Conservation (phyloP, 2,113 vertebrate genomes). For the Erpornis zantholeuca region DNA sequence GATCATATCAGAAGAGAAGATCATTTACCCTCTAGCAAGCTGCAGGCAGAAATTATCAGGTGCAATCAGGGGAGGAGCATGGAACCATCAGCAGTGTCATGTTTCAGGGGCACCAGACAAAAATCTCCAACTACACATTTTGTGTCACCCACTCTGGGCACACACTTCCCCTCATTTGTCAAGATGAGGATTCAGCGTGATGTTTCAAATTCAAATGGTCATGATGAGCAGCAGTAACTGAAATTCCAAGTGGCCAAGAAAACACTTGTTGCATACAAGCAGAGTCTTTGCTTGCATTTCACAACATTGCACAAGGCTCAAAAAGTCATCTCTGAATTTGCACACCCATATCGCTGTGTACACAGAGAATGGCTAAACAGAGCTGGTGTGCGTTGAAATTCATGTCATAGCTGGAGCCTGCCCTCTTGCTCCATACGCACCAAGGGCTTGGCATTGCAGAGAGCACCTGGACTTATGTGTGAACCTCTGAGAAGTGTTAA, state of each 20-base stretch:
- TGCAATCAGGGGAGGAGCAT: neutral
- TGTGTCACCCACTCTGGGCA: neutral
- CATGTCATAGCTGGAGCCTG: neutral
- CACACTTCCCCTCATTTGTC: neutral
- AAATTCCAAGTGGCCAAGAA: neutral
- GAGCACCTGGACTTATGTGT: neutral
- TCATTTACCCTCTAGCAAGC: neutral
- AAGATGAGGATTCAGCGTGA: neutral
- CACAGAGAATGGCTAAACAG: neutral
- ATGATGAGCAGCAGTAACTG: neutral
- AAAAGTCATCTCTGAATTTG: neutral
- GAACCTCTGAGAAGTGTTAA: neutral
- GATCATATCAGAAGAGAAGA: neutral
- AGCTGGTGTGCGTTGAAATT: neutral
- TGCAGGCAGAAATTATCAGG: neutral
- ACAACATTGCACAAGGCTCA: neutral
- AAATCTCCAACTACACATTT: neutral
- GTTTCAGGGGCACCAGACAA: neutral
- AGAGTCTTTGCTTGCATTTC: neutral
- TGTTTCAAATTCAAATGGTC: neutral
- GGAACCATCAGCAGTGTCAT: rapidly evolving
- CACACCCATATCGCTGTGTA: rapidly evolving
- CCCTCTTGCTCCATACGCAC: neutral
- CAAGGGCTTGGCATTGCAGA: neutral
- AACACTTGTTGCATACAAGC: neutral